Conservation (phyloP, 1,140 invertebrate species). For the Wiebesia pumilae region DNA sequence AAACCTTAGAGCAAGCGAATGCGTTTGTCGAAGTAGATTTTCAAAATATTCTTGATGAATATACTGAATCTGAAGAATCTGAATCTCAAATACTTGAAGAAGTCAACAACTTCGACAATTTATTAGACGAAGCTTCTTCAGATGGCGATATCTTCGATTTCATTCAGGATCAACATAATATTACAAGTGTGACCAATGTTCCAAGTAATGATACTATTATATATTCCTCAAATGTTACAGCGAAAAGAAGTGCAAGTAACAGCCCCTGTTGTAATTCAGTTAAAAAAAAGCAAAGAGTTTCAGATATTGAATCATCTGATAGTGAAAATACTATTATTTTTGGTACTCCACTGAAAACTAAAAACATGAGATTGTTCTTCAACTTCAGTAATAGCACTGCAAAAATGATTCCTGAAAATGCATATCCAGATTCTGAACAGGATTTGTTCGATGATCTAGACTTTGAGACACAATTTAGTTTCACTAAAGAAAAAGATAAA, state of each 20-base stretch:
- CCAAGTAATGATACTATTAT: not conserved
- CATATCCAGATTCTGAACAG: conserved; percentile 55
- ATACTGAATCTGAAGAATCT: conserved; percentile 31
- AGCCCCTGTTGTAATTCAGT: not conserved
- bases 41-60: conserved; percentile 30
- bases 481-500: conserved; percentile 28
- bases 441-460: conserved; percentile 60
- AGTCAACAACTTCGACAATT: conserved; percentile 11
- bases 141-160: conserved; percentile 51
- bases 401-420: not conserved
- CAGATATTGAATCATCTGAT: conserved; percentile 15
- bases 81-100: not conserved
- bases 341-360: conserved; percentile 12
- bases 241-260: conserved; percentile 19
- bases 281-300: not conserved
- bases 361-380: not conserved
- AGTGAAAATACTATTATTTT: conserved; percentile 5
- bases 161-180: not conserved
- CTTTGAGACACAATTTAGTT: conserved; percentile 47
- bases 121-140: not conserved
- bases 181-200: not conserved
- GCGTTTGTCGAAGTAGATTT: conserved; percentile 30
- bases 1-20: not conserved
- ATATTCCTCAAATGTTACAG: not conserved
- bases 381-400: not conserved